A percentile compares a stretch with the other conserved stretches of the same genome.
These are phyloP conservation scores for Diaprepes abbreviatus DNA, from an alignment of 2,888 invertebrate genomes.

Conservation along the genomic window DNA sequence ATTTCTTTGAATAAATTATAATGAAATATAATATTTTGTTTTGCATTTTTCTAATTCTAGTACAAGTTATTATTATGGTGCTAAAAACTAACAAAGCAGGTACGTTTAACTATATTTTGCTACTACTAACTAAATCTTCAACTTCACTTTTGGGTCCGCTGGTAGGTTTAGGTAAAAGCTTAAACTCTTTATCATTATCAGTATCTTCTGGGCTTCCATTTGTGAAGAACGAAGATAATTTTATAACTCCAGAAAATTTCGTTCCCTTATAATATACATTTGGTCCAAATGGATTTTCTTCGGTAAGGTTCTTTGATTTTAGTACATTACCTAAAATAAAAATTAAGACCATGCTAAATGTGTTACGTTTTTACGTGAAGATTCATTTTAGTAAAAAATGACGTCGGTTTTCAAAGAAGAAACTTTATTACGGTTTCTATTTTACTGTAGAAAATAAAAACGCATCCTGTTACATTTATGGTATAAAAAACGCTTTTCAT, in stretches of 20 bases:
- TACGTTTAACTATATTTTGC: background rate
- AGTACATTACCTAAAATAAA: conserved; percentile 30
- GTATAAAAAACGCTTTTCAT: too few species aligned
- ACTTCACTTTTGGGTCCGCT: conserved; percentile 37
- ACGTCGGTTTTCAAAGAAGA: too few species aligned
- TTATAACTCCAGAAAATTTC: conserved; percentile 32
- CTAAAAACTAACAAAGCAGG: background rate
- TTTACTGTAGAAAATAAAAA: too few species aligned
- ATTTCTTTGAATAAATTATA: too few species aligned
- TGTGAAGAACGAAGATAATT: background rate
- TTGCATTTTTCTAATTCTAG: too few species aligned
- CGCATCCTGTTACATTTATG: too few species aligned
- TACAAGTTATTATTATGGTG: too few species aligned
- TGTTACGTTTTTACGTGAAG: too few species aligned
- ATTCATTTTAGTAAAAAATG: too few species aligned
- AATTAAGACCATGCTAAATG: too few species aligned
- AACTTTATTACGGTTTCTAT: too few species aligned
- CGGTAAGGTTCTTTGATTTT: conserved; percentile 32
- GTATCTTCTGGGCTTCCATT: background rate
- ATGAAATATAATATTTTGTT: too few species aligned
- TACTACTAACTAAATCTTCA: conserved; percentile 26
- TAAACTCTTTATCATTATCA: background rate
- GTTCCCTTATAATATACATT: conserved; percentile 40
- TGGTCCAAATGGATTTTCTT: conserved; percentile 34
- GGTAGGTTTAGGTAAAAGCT: background rate